Evolutionary conservation across 2,113 vertebrate species (phyloP), one percentile per base, ranked within the genome.

Genomic region (Paracanthobrama guichenoti): DNA sequence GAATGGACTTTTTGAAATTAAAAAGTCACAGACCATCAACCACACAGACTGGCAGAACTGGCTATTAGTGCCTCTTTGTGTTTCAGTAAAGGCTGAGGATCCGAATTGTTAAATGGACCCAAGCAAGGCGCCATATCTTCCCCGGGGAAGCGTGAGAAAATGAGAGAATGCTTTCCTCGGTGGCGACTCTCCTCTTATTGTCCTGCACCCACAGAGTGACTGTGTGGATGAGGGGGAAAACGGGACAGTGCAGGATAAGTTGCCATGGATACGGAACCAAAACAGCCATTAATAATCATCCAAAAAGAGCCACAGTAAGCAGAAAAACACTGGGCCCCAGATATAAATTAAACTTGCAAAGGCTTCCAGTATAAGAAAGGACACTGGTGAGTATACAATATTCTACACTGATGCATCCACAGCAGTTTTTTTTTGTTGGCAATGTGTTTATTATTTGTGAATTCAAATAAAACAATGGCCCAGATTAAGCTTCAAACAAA

Each of bases 241-340:
- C 22, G 28, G 72, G 66, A 24, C 55, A 87, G 71, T 60, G 35
- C 74, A 86, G 83, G 26, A 85, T 87, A 73, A 67, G 91, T 93
- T 92, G 74, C 90, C 88, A 91, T 91, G 90, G 90, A 75, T 64
- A 93, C 48, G 5, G 0, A 67, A 20, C 60, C 77, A 78, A 90
- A 89, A 90, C 81, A 86, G 46, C 89, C 53, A 91, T 93, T 91
- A 87, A 88, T 87, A 89, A 87, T 89, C 86, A 81, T 80, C 81
- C 79, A 60, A 84, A 89, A 90, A 92, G 72, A 86, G 86, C 85
- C 35, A 7, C 2, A 8, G 80, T 88, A 79, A 1, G 87, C 89
- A 90, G 84, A 87, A 59, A 88, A 50, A 10, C 57, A 13, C 73
- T 24, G 22, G 35, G 53, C 53, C 55, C 50, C 13, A 16, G 46